These are phyloP conservation scores for Micrasema longulum DNA, from an alignment of 1,140 invertebrate species.

Conservation along the genomic window DNA sequence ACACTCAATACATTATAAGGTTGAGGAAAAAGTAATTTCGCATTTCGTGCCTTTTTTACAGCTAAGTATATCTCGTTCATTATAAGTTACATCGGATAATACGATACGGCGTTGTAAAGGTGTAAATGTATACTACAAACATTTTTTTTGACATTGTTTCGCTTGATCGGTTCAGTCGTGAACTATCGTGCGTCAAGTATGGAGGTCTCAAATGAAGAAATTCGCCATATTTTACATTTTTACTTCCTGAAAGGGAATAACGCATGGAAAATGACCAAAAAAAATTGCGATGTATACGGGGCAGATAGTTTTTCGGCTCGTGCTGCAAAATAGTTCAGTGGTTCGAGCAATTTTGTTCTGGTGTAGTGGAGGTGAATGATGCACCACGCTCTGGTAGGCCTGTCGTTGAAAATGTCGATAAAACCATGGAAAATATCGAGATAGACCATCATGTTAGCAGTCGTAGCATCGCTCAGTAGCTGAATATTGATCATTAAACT, in stretches of 20 bases:
- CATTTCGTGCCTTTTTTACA: too few relatives aligned
- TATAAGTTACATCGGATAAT: slow-evolving; percentile 2
- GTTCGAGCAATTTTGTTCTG: slow-evolving; percentile 16
- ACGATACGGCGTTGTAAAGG: slow-evolving; percentile 1
- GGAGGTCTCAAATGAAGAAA: slow-evolving; percentile 13
- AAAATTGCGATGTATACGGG: slow-evolving; percentile 1
- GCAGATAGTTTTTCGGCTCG: background rate
- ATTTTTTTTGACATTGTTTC: too few relatives aligned
- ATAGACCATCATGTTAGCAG: slow-evolving; percentile 1
- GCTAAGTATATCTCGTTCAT: slow-evolving; percentile 22
- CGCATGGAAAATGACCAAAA: too few relatives aligned
- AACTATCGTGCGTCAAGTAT: slow-evolving; percentile 27
- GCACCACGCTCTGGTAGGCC: slow-evolving; percentile 17
- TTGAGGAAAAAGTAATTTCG: too few relatives aligned
- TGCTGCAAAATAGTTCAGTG: slow-evolving; percentile 12
- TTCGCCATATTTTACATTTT: slow-evolving; percentile 24
- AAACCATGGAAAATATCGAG: slow-evolving; percentile 16
- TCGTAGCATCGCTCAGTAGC: background rate
- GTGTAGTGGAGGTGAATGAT: slow-evolving; percentile 25
- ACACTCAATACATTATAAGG: too few relatives aligned
- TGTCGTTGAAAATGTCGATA: slow-evolving; percentile 18
- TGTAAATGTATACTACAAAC: slow-evolving; percentile 17
- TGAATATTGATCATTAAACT: too few relatives aligned
- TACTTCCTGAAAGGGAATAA: slow-evolving; percentile 17
- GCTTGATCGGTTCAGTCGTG: slow-evolving; percentile 52